phyloP scores from a whole-genome alignment of 2,113 vertebrate species.

The Lepus americanus region DNA sequence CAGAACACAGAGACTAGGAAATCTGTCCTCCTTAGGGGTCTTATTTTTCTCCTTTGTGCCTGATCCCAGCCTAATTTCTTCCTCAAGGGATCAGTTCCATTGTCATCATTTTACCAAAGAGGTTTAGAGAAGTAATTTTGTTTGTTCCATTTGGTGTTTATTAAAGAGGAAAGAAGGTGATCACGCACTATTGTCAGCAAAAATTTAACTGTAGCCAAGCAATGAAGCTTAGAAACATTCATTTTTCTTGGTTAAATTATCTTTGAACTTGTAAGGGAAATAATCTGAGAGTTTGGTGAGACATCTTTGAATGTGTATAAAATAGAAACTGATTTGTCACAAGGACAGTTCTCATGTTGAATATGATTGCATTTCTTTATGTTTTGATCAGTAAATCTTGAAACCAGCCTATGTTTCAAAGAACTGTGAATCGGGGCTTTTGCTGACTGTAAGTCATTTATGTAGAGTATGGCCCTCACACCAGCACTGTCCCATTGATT shows the following conservation, averaged over 20 bases:
- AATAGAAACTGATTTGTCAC: conserved; percentile 66
- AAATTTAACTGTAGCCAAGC: conserved; percentile 70
- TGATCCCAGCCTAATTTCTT: too few relatives aligned
- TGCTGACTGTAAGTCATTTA: conserved; percentile 58
- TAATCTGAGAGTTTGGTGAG: conserved; percentile 28
- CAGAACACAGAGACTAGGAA: too few relatives aligned
- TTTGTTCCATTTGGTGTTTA: conserved; percentile 70
- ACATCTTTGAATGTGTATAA: conserved; percentile 60
- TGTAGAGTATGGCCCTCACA: conserved; percentile 32
- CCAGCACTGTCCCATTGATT: conserved; percentile 57
- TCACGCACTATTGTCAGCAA: conserved; percentile 56
- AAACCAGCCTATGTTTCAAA: conserved; percentile 59
- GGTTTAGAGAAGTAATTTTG: conserved; percentile 62
- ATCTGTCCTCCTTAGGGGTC: too few relatives aligned
- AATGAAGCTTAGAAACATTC: conserved; percentile 16
- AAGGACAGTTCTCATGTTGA: conserved; percentile 70
- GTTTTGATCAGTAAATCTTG: conserved; percentile 75
- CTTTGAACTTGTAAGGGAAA: conserved; percentile 39
- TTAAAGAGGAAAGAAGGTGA: conserved; percentile 70
- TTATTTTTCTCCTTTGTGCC: too few relatives aligned
- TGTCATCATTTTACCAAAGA: conserved; percentile 60
- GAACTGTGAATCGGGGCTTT: conserved; percentile 56
- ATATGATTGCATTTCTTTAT: conserved; percentile 68
- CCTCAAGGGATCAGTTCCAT: conserved; percentile 6
- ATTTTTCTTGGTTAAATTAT: conserved; percentile 61